Conservation (phyloP, 2,797 vertebrate genomes). For the Sebastes variabilis region DNA sequence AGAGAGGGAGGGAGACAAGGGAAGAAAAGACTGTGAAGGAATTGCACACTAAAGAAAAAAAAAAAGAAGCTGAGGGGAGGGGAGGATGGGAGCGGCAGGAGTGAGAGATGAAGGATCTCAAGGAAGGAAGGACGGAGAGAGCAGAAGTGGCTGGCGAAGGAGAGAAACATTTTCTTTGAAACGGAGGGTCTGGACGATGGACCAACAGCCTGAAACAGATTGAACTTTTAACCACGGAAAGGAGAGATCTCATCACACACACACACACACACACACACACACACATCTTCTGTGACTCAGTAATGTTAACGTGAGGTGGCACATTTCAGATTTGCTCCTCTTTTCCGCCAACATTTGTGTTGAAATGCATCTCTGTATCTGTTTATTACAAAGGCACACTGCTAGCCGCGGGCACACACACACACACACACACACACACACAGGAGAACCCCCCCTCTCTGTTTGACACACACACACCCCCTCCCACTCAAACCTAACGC, state of each 20-base stretch:
- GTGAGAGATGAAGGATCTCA: constrained; percentile 62
- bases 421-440: neutral
- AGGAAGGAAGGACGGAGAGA: constrained; percentile 47
- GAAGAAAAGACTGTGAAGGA: constrained; percentile 71
- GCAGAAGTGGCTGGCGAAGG: constrained; percentile 44
- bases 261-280: constrained; percentile 16
- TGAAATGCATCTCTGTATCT: constrained; percentile 45
- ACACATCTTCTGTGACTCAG: constrained; percentile 10
- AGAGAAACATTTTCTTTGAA: constrained; percentile 56
- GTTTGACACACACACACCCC: neutral
- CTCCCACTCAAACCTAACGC: constrained; percentile 48
- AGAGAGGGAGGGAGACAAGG: constrained; percentile 37
- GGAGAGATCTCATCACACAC: constrained; percentile 50
- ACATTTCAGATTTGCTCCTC: constrained; percentile 53
- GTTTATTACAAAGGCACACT: constrained; percentile 8
- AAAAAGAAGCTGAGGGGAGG: constrained; percentile 45
- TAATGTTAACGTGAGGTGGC: constrained; percentile 37
- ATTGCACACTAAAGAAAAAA: constrained; percentile 67
- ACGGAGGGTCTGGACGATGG: constrained; percentile 39
- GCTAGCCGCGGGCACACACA: constrained; percentile 18
- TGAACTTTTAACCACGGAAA: constrained; percentile 57
- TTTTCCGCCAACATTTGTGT: constrained; percentile 51
- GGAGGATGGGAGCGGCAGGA: constrained; percentile 48
- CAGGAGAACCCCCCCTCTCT: too few relatives aligned
- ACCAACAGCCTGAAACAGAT: constrained; percentile 52